A percentile compares a stretch with the other conserved stretches of the same genome.
Evolutionary conservation across 23 tunicate species (phyloP).

Genomic region (Aplidium turbinatum): DNA sequence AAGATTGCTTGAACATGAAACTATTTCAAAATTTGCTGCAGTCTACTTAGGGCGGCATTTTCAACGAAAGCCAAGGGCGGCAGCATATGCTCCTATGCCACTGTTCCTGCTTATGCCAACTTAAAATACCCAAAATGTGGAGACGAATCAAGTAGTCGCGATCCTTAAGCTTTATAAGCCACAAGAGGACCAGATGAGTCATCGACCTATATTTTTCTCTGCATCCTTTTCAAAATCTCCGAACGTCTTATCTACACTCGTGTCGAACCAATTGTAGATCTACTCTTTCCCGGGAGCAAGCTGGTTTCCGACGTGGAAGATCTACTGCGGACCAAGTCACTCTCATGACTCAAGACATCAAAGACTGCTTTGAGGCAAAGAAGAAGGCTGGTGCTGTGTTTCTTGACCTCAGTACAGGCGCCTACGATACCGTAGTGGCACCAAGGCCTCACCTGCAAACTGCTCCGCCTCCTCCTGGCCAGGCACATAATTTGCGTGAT

Average conservation of each 20-base stretch:
- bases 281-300: neutral
- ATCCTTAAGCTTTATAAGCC: too few species aligned
- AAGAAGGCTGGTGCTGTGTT: constrained; percentile 19
- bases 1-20: too few species aligned
- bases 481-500: neutral
- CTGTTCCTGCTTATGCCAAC: too few species aligned
- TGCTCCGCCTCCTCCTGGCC: too few species aligned
- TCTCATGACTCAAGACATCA: constrained; percentile 11
- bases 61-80: too few species aligned
- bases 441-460: constrained; percentile 13
- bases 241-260: neutral
- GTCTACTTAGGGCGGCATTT: too few species aligned
- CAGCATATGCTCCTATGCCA: too few species aligned
- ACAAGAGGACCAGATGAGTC: too few species aligned
- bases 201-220: too few species aligned
- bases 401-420: constrained; percentile 4
- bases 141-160: too few species aligned
- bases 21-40: too few species aligned
- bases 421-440: constrained; percentile 11
- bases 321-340: constrained; percentile 12
- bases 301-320: constrained; percentile 8
- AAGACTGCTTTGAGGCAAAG: constrained; percentile 18
- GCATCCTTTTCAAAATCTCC: neutral
- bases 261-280: neutral
- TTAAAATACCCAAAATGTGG: too few species aligned